These are phyloP conservation scores for Drosophila pallidifrons DNA, from an alignment of 1,140 invertebrate species.

Conservation along the genomic window DNA sequence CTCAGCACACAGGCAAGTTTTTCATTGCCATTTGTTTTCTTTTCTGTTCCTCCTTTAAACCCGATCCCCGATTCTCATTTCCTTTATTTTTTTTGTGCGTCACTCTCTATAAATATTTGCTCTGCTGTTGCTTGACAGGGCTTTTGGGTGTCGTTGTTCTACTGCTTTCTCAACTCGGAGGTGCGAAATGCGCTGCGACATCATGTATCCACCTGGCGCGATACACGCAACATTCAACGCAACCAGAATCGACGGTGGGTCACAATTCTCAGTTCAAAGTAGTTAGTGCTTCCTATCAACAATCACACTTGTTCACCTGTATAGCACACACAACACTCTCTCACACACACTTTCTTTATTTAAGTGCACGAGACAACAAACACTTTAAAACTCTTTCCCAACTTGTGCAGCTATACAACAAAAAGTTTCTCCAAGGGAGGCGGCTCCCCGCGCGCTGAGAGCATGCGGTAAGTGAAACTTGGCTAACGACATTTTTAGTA, in stretches of 20 bases:
- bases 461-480: conserved; percentile 88
- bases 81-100: conserved; percentile 11
- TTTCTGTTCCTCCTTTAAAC: conserved; percentile 6
- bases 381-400: conserved; percentile 26
- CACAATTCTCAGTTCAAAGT: conserved; percentile 9
- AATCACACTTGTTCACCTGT: conserved; percentile 3
- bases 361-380: conserved; percentile 12
- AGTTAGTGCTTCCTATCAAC: conserved; percentile 20
- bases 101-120: conserved; percentile 23
- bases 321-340: not conserved
- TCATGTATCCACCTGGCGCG: conserved; percentile 92
- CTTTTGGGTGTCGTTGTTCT: conserved; percentile 94
- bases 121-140: conserved; percentile 85
- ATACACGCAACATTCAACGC: conserved; percentile 88
- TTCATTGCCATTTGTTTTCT: not conserved
- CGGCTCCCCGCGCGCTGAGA: conserved; percentile 92
- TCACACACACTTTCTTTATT: conserved; percentile 5
- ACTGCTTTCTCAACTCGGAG: conserved; percentile 97
- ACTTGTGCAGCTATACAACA: conserved; percentile 66
- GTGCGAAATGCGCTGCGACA: conserved; percentile 94
- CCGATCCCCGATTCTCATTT: not conserved
- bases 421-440: conserved; percentile 89
- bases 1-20: conserved; percentile 89
- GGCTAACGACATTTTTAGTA: conserved; percentile 28
- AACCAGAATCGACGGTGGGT: conserved; percentile 85